phyloP scores from a whole-genome alignment of 2,888 invertebrate species.

The Syrphus vitripennis region DNA sequence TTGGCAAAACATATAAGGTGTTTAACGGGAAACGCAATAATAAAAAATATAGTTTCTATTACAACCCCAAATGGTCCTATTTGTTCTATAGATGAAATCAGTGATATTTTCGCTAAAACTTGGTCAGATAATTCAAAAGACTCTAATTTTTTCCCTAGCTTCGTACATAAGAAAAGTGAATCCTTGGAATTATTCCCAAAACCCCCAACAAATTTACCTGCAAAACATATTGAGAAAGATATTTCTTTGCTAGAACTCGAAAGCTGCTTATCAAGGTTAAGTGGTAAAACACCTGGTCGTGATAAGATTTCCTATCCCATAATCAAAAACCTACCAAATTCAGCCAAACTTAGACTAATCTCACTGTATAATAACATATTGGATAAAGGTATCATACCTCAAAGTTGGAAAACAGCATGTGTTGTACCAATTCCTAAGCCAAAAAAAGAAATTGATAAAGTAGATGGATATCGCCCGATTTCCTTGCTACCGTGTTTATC shows the following conservation, averaged over 20 bases:
- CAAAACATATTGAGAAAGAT: not conserved
- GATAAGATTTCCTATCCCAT: no score
- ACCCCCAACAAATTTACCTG: not conserved
- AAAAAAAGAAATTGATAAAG: no score
- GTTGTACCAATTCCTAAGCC: no score
- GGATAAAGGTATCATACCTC: no score
- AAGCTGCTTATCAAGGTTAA: no score
- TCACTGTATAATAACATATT: no score
- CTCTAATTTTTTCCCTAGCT: not conserved
- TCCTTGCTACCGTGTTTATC: no score
- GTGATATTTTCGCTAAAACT: not conserved
- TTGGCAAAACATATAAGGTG: not conserved
- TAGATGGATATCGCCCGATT: no score
- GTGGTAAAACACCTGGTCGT: no score
- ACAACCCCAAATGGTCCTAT: not conserved
- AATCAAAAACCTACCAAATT: no score
- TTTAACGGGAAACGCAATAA: not conserved
- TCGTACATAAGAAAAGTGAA: not conserved
- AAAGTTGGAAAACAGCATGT: no score
- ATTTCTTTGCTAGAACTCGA: not conserved
- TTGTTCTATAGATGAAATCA: not conserved
- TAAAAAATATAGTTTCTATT: not conserved
- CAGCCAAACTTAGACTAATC: no score
- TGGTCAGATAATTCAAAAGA: conserved; percentile 3
- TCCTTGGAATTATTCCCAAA: not conserved